phyloP scores from a whole-genome alignment of 2,797 vertebrate genomes.

The Garrulus glandarius region DNA sequence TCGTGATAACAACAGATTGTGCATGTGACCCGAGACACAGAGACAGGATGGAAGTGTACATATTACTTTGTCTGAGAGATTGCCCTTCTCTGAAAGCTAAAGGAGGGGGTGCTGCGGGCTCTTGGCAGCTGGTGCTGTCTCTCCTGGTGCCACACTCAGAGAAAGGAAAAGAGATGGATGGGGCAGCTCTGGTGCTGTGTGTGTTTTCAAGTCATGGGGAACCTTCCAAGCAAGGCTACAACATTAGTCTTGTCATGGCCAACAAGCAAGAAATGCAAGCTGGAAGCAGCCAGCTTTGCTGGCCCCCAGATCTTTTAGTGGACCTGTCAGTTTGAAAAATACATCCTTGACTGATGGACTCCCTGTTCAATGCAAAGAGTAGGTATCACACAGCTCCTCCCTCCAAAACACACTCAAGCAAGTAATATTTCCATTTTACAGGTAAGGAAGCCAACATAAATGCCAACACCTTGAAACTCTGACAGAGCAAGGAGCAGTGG shows the following conservation, averaged over 20 bases:
- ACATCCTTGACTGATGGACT: background rate
- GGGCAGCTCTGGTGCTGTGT: background rate
- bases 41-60: background rate
- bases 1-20: background rate
- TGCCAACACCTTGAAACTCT: background rate
- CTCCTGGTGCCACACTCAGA: background rate
- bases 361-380: background rate
- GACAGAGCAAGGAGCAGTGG: background rate
- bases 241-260: accelerated
- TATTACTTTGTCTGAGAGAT: background rate
- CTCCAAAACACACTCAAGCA: background rate
- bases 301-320: background rate
- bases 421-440: background rate
- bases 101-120: background rate
- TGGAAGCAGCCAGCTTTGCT: background rate
- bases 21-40: background rate
- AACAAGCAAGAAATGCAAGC: background rate
- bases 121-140: background rate
- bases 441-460: background rate
- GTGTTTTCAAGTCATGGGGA: background rate
- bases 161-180: background rate
- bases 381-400: background rate
- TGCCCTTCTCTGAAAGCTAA: background rate
- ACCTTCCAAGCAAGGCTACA: background rate
- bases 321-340: background rate